Evolutionary conservation across 92 coral and sea anemone genomes (phyloP), one percentile per base, ranked within the genome.

Genomic region (Zoanthus sansibaricus): DNA sequence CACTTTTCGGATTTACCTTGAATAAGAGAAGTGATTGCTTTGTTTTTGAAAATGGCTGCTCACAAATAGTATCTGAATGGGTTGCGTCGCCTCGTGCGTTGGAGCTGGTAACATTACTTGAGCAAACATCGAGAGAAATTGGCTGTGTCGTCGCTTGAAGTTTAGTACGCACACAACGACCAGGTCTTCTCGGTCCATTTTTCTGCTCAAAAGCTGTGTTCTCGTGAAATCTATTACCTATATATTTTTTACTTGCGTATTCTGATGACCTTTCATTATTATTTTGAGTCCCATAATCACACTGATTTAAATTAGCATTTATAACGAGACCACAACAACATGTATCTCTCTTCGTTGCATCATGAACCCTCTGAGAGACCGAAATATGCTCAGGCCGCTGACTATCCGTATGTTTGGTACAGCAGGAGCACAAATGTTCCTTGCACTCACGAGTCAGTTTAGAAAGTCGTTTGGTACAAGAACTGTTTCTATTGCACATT

Each of bases 391-490:
- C 51, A 25, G 13, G 14, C 75, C 61, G 58, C 85, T 64, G 46
- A 64, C 42, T 20, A 46, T 66, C 20, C 25, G 70, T 45, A 64
- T 66, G 42, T 1, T n/a, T 18, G 20, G 75, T 66, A 47, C 85
- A 80, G 58, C 85, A 80, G 62, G 16, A 16, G 14, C 85, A 80
- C 75, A 80, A 64, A 25, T 80, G 73, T 80, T 80, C 85, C 18
- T 80, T 62, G 30, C 74, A 62, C 6, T 66, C 61, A 21, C 75
- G 47, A 44, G 74, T 80, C 25, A 25, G 25, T 80, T 80, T 64
- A 45, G 59, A 17, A 4, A 25, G 44, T 64, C 55, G 51, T 20
- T 48, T 52, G 16, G 85, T 25, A 9, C 55, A 10, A 45, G 44
- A 45, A 31, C 66, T 78, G 14, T 46, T 49, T 4, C n/a, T 47